Evolutionary conservation across 2,113 vertebrate genomes (phyloP).

Genomic region (Ailuropoda melanoleuca): DNA sequence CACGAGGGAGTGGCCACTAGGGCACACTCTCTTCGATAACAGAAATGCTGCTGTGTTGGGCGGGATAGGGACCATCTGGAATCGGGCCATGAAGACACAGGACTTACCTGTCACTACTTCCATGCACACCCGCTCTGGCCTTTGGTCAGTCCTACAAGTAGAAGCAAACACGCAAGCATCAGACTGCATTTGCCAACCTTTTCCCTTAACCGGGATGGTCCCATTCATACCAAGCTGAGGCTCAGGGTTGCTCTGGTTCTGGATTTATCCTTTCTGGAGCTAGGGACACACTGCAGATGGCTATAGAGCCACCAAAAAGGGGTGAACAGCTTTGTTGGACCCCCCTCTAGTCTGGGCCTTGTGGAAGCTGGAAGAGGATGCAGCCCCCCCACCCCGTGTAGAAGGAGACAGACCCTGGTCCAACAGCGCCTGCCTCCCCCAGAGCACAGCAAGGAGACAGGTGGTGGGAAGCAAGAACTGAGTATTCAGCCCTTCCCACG

Average conservation of each 20-base stretch:
- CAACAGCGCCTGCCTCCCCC: background rate
- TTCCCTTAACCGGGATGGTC: background rate
- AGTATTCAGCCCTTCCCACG: background rate
- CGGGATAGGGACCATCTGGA: background rate
- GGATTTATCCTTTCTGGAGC: background rate
- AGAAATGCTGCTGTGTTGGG: background rate
- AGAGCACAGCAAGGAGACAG: background rate
- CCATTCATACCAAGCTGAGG: background rate
- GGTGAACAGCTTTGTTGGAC: background rate
- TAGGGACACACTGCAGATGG: background rate
- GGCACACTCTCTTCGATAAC: background rate
- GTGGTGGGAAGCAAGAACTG: background rate
- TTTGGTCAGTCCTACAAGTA: slow-evolving; percentile 71
- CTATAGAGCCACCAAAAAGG: background rate
- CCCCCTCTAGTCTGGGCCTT: background rate
- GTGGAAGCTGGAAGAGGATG: background rate
- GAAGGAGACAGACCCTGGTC: background rate
- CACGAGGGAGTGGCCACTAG: background rate
- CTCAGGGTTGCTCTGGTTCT: background rate
- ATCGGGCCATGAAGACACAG: too few species aligned
- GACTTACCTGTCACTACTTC: slow-evolving; percentile 79
- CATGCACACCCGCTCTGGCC: slow-evolving; percentile 52
- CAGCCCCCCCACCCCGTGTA: accelerated
- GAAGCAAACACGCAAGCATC: slow-evolving; percentile 30
- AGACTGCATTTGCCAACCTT: background rate